phyloP scores from a whole-genome alignment of 2,888 invertebrate genomes.

The Caenorhabditis parvicauda region DNA sequence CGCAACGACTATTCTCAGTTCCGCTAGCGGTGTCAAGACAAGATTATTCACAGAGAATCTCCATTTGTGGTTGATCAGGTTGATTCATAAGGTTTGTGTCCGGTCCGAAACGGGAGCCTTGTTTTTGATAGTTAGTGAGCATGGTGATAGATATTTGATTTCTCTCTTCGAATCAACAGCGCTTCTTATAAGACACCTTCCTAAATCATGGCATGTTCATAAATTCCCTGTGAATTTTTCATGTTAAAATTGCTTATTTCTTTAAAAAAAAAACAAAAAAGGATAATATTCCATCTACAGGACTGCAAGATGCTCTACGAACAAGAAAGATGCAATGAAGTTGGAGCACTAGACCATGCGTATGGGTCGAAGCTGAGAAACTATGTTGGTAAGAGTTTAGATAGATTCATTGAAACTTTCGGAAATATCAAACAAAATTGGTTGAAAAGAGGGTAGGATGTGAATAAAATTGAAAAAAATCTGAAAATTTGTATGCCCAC shows the following conservation, averaged over 20 bases:
- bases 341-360: slow-evolving; percentile 12
- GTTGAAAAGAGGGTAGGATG: background rate
- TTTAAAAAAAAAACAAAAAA: too few relatives aligned
- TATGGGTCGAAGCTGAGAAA: slow-evolving; percentile 22
- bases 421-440: too few relatives aligned
- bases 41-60: slow-evolving; percentile 34
- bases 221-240: too few relatives aligned
- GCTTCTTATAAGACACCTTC: too few relatives aligned
- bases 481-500: too few relatives aligned
- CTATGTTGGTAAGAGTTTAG: slow-evolving; percentile 8
- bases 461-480: background rate
- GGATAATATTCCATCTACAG: too few relatives aligned
- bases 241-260: too few relatives aligned
- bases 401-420: background rate
- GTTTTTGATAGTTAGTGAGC: too few relatives aligned
- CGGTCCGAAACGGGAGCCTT: too few relatives aligned
- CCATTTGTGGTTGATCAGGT: slow-evolving; percentile 29
- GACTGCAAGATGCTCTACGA: slow-evolving; percentile 4
- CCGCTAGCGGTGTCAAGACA: slow-evolving; percentile 22
- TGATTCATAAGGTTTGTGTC: slow-evolving; percentile 22
- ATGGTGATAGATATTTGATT: background rate
- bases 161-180: background rate
- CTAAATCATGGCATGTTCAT: too few relatives aligned
- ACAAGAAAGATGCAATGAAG: slow-evolving; percentile 3
- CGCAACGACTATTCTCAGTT: slow-evolving; percentile 20